phyloP scores from a whole-genome alignment of 2,797 vertebrate species.

The Rhyacichthys aspro region DNA sequence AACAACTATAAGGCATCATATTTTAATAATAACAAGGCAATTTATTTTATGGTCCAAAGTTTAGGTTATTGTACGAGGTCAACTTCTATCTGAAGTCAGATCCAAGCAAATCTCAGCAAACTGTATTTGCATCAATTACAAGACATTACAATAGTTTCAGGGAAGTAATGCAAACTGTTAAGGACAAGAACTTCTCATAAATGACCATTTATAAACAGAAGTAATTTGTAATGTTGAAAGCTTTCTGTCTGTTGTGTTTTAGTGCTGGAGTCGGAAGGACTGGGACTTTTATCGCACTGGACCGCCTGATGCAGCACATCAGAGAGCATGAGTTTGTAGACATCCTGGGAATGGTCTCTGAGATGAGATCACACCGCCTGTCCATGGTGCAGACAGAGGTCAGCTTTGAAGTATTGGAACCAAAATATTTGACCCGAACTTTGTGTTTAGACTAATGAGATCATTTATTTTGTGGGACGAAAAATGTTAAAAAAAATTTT shows the following conservation, averaged over 20 bases:
- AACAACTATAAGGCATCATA: no score
- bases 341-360: constrained; percentile 91
- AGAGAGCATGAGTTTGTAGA: constrained; percentile 92
- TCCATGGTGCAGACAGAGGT: constrained; percentile 99
- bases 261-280: constrained; percentile 96
- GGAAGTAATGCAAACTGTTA: background rate
- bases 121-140: no score
- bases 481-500: background rate
- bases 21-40: no score
- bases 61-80: no score
- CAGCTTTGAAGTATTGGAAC: constrained; percentile 9
- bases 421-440: background rate
- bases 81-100: no score
- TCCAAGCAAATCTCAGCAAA: no score
- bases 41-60: no score
- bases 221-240: background rate
- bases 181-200: background rate
- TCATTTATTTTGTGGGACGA: no score
- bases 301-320: constrained; percentile 94
- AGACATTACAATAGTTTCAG: no score
- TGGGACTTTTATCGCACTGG: constrained; percentile 95
- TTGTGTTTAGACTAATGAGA: no score
- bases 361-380: constrained; percentile 94
- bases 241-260: constrained; percentile 28
- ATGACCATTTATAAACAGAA: background rate